Base-by-base conservation (phyloP, 2,797 vertebrate species). In the Trematomus bernacchii region DNA sequence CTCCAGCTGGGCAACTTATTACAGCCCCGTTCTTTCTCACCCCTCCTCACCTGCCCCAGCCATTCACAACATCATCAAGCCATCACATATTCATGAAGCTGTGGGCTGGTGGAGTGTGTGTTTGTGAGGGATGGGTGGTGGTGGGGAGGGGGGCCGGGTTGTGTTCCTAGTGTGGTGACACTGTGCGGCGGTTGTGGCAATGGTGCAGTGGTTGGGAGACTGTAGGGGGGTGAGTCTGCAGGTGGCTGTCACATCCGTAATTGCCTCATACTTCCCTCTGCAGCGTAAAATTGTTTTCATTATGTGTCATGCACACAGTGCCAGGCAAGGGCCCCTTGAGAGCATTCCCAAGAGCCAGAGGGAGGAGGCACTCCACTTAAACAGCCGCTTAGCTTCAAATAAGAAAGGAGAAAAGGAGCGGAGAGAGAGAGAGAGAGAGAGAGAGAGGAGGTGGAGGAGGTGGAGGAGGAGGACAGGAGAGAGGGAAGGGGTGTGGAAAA, bases 251-350 rank as follows among this genome's bases (percentile, higher is more conserved):
- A 97, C 96, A 96, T 98, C 96, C 95, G 97, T 99, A 99, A 99
- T 99, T 99, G 97, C 97, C 96, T 93, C 91, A 96, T 96, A 96
- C 97, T 97, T 97, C 96, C 96, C 96, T 98, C 96, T 89, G 93
- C 95, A 96, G 97, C 96, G 96, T 98, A 98, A 98, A 99, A 99
- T 98, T 98, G 97, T 99, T 99, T 98, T 99, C 97, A 99, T 99
- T 99, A 98, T 98, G 96, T 96, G 96, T 97, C 96, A 96, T 96
- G 96, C 95, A 98, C 96, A 97, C 96, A 97, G 96, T 97, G 96
- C 96, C 96, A 96, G 96, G 96, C 96, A 95, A 96, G 95, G 92
- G 96, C 95, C 95, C 93, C 96, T 97, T 94, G 95, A 98, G 96
- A 97, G 96, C 94, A 96, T 97, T 97, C 97, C 97, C 96, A 97